Base-by-base conservation (phyloP, 2,888 invertebrate genomes). In the Antheraea yamamai region DNA sequence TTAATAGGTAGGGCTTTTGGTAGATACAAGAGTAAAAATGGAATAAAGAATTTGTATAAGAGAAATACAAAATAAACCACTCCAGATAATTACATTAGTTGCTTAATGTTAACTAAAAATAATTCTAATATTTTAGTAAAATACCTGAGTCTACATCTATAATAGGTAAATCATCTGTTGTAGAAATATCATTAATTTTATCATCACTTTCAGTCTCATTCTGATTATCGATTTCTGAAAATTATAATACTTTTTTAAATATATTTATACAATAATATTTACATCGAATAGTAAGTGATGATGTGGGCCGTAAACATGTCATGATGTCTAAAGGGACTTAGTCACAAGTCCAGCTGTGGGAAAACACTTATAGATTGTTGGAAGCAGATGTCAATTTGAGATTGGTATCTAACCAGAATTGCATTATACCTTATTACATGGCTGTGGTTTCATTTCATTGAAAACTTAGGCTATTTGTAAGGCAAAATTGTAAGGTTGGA, bases 101-200 rank as follows among this genome's bases (percentile, higher is more conserved):
- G 8, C n/a, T 20, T n/a, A n/a, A 55, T n/a, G 8, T n/a, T 58
- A 58, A 20, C 4, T n/a, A 58, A n/a, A 64, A 64, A 3, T 26
- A 14, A 26, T 12, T 26, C 26, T 26, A 64, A 26, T 23, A 23
- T 64, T 64, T 64, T 4, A 26, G 26, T 26, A 23, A 66, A 30
- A 66, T 66, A 66, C 64, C 64, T 66, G 64, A 66, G 30, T 66
- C 64, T 18, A 26, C 64, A 66, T 66, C 16, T 30, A 66, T 30
- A 6, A 26, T 16, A 30, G 18, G 18, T 14, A 66, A 16, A 66
- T 66, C 26, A 66, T 66, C 64, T 16, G 16, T 30, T 66, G 30
- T 66, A 66, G 64, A 66, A 30, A 30, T 66, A 26, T 30, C 30
- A 12, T 26, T 30, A 66, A 26, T 66, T 30, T 66, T 61, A 61